Evolutionary conservation across 1,140 invertebrate genomes (phyloP).

Genomic region (Papilio dardanus): DNA sequence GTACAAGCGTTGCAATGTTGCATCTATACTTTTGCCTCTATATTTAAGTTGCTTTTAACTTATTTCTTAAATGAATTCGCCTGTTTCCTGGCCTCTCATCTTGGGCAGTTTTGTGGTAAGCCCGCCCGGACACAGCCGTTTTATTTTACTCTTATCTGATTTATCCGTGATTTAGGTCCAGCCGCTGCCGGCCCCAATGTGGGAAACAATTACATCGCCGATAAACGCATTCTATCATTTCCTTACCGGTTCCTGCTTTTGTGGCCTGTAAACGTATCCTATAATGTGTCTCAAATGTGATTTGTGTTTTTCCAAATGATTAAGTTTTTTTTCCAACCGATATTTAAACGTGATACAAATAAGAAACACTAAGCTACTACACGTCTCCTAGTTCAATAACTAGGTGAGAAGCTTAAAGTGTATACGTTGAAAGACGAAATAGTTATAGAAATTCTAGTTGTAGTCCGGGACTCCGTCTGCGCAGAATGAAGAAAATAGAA

Average conservation of each 20-base stretch:
- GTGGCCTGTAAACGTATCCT: neutral
- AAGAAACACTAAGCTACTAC: too few species aligned
- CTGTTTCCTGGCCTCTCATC: conserved; percentile 32
- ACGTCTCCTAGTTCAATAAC: too few species aligned
- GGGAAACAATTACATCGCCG: conserved; percentile 62
- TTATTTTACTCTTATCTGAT: conserved; percentile 59
- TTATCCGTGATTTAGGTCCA: conserved; percentile 56
- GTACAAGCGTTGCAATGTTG: too few species aligned
- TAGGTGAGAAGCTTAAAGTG: too few species aligned
- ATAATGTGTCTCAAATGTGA: neutral
- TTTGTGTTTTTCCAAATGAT: too few species aligned
- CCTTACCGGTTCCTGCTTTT: conserved; percentile 23
- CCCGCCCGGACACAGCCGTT: conserved; percentile 46
- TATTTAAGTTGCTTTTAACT: neutral
- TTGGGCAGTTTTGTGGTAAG: conserved; percentile 32
- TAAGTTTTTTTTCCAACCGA: too few species aligned
- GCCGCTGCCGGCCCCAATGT: conserved; percentile 39
- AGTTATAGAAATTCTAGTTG: neutral
- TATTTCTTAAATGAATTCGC: neutral
- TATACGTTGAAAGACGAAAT: neutral
- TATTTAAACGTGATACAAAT: too few species aligned
- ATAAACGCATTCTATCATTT: conserved; percentile 49
- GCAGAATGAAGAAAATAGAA: too few species aligned
- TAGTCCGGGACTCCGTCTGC: too few species aligned
- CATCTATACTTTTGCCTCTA: too few species aligned